Evolutionary conservation across 2,113 vertebrate species (phyloP), one percentile per base, ranked within the genome.

Genomic region (Prinia subflava): DNA sequence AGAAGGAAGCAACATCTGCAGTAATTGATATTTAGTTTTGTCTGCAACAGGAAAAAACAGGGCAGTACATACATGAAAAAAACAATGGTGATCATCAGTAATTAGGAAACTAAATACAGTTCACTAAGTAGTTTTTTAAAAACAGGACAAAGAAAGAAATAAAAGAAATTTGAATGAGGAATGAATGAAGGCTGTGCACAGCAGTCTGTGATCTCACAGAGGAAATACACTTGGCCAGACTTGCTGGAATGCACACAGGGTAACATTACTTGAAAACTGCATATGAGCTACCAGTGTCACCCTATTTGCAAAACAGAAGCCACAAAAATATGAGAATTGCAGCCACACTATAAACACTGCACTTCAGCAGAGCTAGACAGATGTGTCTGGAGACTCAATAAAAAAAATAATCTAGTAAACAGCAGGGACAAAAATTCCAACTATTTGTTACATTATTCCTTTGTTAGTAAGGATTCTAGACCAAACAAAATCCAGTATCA

Each of bases 171-270:
- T 20, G 47, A 87, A 59, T 11, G 33, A 92, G 74, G 56, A 91
- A 87, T 39, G 62, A 12, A 39, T 39, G 28, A 90, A 24, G 42
- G 20, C 15, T 82, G 18, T 37, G 22, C 68, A 89, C 82, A 71
- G 52, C 5, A 74, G 59, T 41, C 74, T 59, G 59, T 1, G 0
- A 56, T 55, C 76, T 93, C 75, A 76, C 65, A 80, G 57, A 85
- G 78, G 93, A 93, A 95, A 76, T 63, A 67, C 47, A 47, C 42
- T 95, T 94, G 79, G 92, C 83, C 83, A 96, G 91, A 92, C 85
- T 83, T 90, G 50, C 50, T 87, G 82, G 79, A 95, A 89, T 2
- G 15, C 28, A 53, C 52, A 75, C 5, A 56, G 44, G 50, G 42
- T 37, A 92, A 82, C 12, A n/a, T 30, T 91, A 65, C 67, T 87